A percentile compares a stretch with the other conserved stretches of the same genome.
Conservation (phyloP, 2,113 vertebrate genomes). For the Noturus placidus region DNA sequence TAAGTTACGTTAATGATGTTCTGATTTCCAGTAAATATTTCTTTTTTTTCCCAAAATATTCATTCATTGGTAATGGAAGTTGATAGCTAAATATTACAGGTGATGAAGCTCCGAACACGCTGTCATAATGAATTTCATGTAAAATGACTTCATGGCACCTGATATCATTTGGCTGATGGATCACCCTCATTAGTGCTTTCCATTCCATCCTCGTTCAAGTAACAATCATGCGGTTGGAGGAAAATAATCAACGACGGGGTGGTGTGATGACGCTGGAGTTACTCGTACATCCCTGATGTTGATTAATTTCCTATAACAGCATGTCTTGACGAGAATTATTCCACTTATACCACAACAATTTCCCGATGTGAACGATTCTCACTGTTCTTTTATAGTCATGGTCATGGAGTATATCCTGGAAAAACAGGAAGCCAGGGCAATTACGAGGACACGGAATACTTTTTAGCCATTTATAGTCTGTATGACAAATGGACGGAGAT, state of each 20-base stretch:
- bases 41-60: not conserved
- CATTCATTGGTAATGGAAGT: not conserved
- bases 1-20: not conserved
- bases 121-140: not conserved
- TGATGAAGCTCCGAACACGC: not conserved
- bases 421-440: not conserved
- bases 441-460: not conserved
- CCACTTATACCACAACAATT: not conserved
- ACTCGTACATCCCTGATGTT: not conserved
- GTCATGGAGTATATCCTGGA: not conserved
- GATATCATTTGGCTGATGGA: conserved; percentile 18
- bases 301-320: not conserved
- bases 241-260: not conserved
- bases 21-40: not conserved
- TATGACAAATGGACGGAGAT: not conserved
- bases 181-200: not conserved
- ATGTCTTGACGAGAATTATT: not conserved
- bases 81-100: not conserved
- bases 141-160: not conserved
- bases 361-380: not conserved
- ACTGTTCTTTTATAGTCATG: not conserved
- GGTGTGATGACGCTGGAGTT: not conserved
- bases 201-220: not conserved
- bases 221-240: not conserved
- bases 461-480: too few species aligned